Evolutionary conservation across 2,888 invertebrate genomes (phyloP).

Genomic region (Volucella inanis): DNA sequence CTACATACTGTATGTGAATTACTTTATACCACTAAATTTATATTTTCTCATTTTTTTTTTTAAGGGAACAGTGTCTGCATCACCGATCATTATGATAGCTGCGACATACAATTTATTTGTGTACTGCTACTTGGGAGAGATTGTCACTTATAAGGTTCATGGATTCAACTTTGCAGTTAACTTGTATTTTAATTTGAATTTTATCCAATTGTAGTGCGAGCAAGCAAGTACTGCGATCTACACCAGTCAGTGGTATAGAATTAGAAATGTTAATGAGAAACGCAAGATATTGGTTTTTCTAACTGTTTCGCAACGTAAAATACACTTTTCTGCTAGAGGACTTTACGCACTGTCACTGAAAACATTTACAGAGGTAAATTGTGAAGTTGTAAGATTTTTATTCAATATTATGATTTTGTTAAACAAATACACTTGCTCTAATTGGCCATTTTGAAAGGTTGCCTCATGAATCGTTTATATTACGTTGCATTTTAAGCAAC

Average conservation of each 20-base stretch:
- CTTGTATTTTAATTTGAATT: neutral
- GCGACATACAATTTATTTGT: conserved; percentile 34
- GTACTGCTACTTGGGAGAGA: conserved; percentile 50
- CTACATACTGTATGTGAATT: too few species aligned
- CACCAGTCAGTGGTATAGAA: conserved; percentile 44
- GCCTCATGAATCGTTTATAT: too few species aligned
- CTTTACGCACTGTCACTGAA: conserved; percentile 38
- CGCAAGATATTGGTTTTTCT: conserved; percentile 32
- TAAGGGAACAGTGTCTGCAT: conserved; percentile 31
- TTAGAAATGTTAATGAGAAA: conserved; percentile 24
- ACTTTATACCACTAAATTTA: too few species aligned
- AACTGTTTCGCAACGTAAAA: conserved; percentile 30
- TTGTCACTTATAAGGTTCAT: conserved; percentile 48
- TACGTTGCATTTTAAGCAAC: too few species aligned
- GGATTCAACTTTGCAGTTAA: neutral
- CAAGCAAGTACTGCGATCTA: conserved; percentile 38
- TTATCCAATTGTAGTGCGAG: conserved; percentile 22
- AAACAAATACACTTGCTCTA: too few species aligned
- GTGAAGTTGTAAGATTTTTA: too few species aligned
- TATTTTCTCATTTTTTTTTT: neutral
- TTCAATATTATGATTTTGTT: too few species aligned
- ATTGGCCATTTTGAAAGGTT: too few species aligned
- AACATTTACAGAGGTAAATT: conserved; percentile 51
- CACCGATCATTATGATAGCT: conserved; percentile 26
- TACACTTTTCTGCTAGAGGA: conserved; percentile 46